Evolutionary conservation across 2,113 vertebrate species (phyloP), one percentile per base, ranked within the genome.

Genomic region (Bagarius yarrelli): DNA sequence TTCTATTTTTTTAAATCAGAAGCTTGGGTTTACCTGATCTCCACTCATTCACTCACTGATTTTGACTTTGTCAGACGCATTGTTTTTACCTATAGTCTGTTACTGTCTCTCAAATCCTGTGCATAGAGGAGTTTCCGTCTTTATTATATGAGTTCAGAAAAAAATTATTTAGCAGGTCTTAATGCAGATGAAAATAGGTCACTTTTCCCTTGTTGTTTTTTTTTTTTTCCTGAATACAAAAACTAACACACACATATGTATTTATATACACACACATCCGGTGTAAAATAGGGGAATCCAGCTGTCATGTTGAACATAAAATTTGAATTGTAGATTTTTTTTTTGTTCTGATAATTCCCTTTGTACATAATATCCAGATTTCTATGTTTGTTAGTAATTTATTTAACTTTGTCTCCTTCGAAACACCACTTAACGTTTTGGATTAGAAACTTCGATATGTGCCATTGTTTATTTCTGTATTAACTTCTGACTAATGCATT

Each of bases 351-450:
- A 91, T 91, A 93, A 90, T 87, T 89, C 87, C 84, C 84, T 90
- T 88, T 94, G 93, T 94, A 94, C 88, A 94, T 94, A 94, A 88
- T 92, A 90, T 89, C 91, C 91, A 93, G 90, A 93, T 93, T 91
- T 94, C 89, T 94, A 93, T 93, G 91, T 93, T 90, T 92, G 90
- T 87, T 93, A 92, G 92, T 94, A 93, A 94, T 94, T 94, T 94
- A 94, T 94, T 94, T 93, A 94, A 94, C 92, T 85, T 86, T 86
- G 89, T 92, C 88, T 92, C 89, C 87, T 90, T 88, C 88, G 70
- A 87, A 92, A 81, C 87, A 92, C 90, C 89, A 89, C 88, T 91
- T 88, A 89, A 90, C 91, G 90, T 92, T 73, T 85, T 86, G 53
- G 90, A 90, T 90, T 93, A 93, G 92, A 88, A 91, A 89, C 5